These are phyloP conservation scores for Leptopilina drosophilae DNA, from an alignment of 2,888 invertebrate genomes.

Conservation along the genomic window DNA sequence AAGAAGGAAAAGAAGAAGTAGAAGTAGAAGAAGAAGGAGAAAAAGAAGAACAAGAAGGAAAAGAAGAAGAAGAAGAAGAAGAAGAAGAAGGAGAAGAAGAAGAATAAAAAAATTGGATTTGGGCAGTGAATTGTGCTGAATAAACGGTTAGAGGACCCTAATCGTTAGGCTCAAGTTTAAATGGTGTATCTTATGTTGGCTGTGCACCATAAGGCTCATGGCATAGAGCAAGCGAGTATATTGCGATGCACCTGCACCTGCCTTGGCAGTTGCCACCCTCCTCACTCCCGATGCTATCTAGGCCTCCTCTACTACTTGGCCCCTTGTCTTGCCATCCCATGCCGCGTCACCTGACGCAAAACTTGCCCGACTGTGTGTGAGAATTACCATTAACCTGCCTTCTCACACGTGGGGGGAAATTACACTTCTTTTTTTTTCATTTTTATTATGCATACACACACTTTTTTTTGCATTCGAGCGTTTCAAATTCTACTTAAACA, in stretches of 20 bases:
- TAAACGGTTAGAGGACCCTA: conserved; percentile 20
- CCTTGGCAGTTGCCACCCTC: conserved; percentile 70
- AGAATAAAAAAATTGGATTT: conserved; percentile 10
- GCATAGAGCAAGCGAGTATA: conserved; percentile 56
- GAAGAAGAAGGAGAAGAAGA: too few relatives aligned
- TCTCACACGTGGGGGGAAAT: conserved; percentile 65
- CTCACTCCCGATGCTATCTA: conserved; percentile 74
- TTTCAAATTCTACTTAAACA: conserved; percentile 25
- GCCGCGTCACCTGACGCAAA: conserved; percentile 73
- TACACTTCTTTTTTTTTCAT: conserved; percentile 16
- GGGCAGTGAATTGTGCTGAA: conserved; percentile 14
- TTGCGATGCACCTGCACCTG: conserved; percentile 68
- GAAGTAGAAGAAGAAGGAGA: too few relatives aligned
- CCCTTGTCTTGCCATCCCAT: conserved; percentile 51
- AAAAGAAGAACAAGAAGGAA: too few relatives aligned
- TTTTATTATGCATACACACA: neutral
- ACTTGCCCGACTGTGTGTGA: conserved; percentile 65
- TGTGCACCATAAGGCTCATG: conserved; percentile 52
- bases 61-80: too few relatives aligned
- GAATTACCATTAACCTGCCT: conserved; percentile 71
- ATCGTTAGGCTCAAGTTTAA: conserved; percentile 21
- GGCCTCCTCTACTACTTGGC: conserved; percentile 59
- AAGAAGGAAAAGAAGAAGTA: too few relatives aligned
- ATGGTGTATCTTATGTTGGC: conserved; percentile 1
- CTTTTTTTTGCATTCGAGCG: conserved; percentile 9